Evolutionary conservation across 2,113 vertebrate genomes (phyloP), one percentile per base, ranked within the genome.

Genomic region (Sylvilagus bachmani): DNA sequence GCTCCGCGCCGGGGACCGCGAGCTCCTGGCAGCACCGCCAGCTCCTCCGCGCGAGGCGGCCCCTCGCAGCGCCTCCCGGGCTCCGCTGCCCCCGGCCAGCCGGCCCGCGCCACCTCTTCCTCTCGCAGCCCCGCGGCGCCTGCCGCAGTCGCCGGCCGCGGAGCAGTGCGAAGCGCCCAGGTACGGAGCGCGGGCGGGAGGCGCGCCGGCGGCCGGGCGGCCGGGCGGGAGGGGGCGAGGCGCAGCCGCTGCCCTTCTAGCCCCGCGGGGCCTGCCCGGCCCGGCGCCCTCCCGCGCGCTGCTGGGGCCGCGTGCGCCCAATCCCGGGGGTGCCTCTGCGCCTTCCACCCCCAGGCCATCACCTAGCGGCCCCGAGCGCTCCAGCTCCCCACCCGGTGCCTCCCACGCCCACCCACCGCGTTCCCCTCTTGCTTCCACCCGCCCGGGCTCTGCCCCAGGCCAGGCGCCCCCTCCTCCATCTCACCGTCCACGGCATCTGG

Each of bases 101-200:
- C 21, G 38, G 73, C 55, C 53, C 5, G 90, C 83, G 80, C 91
- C 83, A 66, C 89, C 77, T 36, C 89, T 14, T 12, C 53, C 79
- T 58, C 58, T 90, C 22, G 49, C 70, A 38, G 91, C 75, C 94
- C 86, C 6, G 67, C 98, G 98, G 98, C 93, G 98, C 98, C 98
- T 98, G 98, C 71, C 98, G 99, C 66, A 95, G 98, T 96, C 98
- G 97, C 25, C 94, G 97, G 95, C 98, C 98, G 91, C 96, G 97
- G 96, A 98, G 98, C 5, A 97, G 98, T 9, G 95, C 96, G 0
- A 97, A 73, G 91, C 89, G 95, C 93, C 90, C 95, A 97, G 97
- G 97, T 96, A 96, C 93, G 31, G 96, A 24, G 95, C 97, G 29
- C 97, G 94, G 5, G 98, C 98, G 66, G 98, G 98, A 70, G 98